Evolutionary conservation across 2,113 vertebrate genomes (phyloP).

Genomic region (Nerophis lumbriciformis): DNA sequence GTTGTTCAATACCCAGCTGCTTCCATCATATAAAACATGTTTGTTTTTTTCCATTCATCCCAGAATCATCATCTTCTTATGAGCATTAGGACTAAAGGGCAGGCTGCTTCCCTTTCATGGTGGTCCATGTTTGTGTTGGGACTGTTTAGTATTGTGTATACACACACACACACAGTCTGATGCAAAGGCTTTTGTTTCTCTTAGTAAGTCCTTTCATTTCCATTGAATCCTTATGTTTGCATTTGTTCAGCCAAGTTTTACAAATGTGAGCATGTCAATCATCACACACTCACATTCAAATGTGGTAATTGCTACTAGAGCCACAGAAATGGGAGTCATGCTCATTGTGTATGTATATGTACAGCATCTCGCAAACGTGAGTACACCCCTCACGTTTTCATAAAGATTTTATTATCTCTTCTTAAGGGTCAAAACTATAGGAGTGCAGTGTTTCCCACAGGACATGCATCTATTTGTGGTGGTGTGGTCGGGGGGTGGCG

Average conservation of each 20-base stretch:
- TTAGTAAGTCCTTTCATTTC: conserved; percentile 15
- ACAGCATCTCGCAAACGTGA: no score
- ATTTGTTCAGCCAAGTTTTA: conserved; percentile 34
- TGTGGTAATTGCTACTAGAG: conserved; percentile 40
- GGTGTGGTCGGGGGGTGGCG: no score
- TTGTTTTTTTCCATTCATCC: no score
- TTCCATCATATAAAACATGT: no score
- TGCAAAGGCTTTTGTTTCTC: conserved; percentile 2
- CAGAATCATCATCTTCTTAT: background rate
- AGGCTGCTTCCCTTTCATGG: background rate
- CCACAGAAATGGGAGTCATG: conserved; percentile 4
- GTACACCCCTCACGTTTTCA: no score
- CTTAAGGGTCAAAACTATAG: no score
- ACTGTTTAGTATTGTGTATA: background rate
- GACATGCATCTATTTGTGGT: no score
- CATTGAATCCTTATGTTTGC: conserved; percentile 17
- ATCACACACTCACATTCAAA: conserved; percentile 48
- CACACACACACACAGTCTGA: no score
- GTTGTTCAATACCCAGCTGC: no score
- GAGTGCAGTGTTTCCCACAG: no score
- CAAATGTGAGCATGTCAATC: conserved; percentile 30
- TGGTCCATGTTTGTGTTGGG: background rate
- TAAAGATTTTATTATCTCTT: no score
- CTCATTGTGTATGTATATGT: no score
- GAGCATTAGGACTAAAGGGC: background rate